Conservation (phyloP, 2,888 invertebrate genomes). For the Lissonota sp. region DNA sequence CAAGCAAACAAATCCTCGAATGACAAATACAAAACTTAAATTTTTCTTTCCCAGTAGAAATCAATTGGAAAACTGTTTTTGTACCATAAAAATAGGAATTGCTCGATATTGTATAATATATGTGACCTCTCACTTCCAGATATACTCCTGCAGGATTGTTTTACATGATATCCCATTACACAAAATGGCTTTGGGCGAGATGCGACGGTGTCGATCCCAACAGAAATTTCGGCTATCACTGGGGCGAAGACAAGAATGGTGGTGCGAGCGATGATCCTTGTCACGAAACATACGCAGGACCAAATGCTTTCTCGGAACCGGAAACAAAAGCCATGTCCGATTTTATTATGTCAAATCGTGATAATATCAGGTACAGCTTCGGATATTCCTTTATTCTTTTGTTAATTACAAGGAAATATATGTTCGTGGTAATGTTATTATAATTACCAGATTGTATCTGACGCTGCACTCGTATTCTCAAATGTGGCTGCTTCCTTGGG, state of each 20-base stretch:
- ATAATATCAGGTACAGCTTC: slow-evolving; percentile 76
- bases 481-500: slow-evolving; percentile 87
- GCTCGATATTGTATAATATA: too few relatives aligned
- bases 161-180: slow-evolving; percentile 78
- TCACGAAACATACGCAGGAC: slow-evolving; percentile 90
- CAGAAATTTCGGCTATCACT: slow-evolving; percentile 91
- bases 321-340: slow-evolving; percentile 89
- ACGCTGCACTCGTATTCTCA: slow-evolving; percentile 89
- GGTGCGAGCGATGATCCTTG: slow-evolving; percentile 90
- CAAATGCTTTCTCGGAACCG: slow-evolving; percentile 90
- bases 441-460: slow-evolving; percentile 84
- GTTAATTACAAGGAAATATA: too few relatives aligned
- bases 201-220: slow-evolving; percentile 92
- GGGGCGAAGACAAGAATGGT: slow-evolving; percentile 85
- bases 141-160: slow-evolving; percentile 74
- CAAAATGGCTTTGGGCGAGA: slow-evolving; percentile 86
- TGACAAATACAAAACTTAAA: too few relatives aligned
- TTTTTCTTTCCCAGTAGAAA: background rate
- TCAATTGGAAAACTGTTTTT: background rate
- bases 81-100: too few relatives aligned
- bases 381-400: too few relatives aligned
- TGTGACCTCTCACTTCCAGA: slow-evolving; percentile 43
- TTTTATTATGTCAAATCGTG: slow-evolving; percentile 86
- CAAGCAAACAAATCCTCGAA: too few relatives aligned
- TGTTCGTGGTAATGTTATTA: background rate